These are phyloP conservation scores for Cyrtodaria siliqua DNA, from an alignment of 2,888 invertebrate species.

Conservation along the genomic window DNA sequence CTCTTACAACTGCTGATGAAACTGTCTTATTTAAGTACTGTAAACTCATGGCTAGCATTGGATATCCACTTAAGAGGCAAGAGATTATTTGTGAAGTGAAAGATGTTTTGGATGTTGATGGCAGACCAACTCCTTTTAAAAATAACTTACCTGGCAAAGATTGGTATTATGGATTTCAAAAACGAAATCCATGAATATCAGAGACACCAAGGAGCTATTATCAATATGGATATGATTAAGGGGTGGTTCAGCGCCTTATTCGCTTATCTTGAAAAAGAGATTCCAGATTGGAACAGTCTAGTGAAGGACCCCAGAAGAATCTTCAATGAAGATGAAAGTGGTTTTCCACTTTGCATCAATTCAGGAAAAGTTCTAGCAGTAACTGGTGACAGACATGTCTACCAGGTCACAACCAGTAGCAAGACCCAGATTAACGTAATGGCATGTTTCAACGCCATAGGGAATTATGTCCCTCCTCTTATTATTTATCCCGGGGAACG, in stretches of 20 bases:
- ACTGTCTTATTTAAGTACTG: constrained; percentile 9
- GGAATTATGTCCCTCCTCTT: constrained; percentile 41
- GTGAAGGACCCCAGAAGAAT: too few relatives aligned
- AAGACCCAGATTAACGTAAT: constrained; percentile 57
- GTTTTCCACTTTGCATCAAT: constrained; percentile 25
- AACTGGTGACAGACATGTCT: constrained; percentile 20
- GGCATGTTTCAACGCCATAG: constrained; percentile 47
- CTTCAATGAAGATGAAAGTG: constrained; percentile 36
- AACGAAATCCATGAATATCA: constrained; percentile 6
- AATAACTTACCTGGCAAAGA: constrained; percentile 24
- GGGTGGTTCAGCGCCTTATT: constrained; percentile 10
- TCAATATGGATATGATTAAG: constrained; percentile 30
- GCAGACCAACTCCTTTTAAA: constrained; percentile 18
- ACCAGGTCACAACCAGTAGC: constrained; percentile 14
- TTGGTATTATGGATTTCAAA: constrained; percentile 19
- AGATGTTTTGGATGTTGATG: constrained; percentile 15
- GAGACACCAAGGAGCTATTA: constrained; percentile 21
- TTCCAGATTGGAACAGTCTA: too few relatives aligned
- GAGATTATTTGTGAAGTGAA: constrained; percentile 31
- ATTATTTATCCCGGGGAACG: constrained; percentile 43
- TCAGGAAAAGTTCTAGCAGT: constrained; percentile 28
- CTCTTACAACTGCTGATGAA: constrained; percentile 21
- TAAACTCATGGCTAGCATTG: constrained; percentile 24
- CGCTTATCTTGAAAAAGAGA: too few relatives aligned
- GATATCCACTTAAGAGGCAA: constrained; percentile 20